Evolutionary conservation across 2,113 vertebrate species (phyloP).

Genomic region (Procavia capensis): DNA sequence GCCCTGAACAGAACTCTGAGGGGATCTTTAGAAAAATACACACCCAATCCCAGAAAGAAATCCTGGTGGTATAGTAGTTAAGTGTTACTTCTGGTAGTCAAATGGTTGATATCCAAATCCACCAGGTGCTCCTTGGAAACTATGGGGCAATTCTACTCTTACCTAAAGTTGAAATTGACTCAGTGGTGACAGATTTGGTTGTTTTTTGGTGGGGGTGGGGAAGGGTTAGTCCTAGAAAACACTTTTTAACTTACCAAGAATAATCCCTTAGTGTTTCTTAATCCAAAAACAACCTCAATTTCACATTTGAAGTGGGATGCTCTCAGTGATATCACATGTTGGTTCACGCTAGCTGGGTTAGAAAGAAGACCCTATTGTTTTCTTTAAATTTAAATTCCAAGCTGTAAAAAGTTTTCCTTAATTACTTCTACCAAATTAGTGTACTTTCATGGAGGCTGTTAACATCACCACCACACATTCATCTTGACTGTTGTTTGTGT

Average conservation of each 20-base stretch:
- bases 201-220: no score
- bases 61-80: no score
- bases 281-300: neutral
- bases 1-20: neutral
- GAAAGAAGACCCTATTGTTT: constrained; percentile 22
- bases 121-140: no score
- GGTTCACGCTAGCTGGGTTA: neutral
- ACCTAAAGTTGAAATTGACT: no score
- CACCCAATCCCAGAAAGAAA: neutral
- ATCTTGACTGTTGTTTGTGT: neutral
- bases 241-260: neutral
- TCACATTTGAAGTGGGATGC: neutral
- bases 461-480: neutral
- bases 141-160: no score
- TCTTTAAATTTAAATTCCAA: constrained; percentile 35
- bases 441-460: neutral
- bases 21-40: neutral
- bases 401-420: neutral
- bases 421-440: neutral
- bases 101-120: no score
- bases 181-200: no score
- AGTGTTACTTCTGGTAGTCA: no score
- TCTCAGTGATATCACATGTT: neutral
- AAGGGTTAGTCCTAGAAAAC: no score
- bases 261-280: neutral